phyloP scores from a whole-genome alignment of 2,113 vertebrate genomes.

The Xiphophorus maculatus region DNA sequence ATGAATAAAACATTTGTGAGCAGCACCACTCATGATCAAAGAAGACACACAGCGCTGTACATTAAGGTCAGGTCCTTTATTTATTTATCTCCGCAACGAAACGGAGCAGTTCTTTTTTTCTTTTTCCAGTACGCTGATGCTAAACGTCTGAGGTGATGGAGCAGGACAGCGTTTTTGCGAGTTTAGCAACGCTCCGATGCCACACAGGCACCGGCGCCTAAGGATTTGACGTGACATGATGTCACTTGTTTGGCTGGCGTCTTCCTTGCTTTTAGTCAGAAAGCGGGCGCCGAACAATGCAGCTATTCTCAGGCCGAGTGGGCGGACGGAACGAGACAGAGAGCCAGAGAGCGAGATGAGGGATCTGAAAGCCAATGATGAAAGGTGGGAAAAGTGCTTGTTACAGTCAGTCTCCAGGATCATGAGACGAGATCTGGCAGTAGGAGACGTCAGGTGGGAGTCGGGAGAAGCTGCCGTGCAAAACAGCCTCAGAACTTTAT shows the following conservation, averaged over 20 bases:
- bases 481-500: slow-evolving; percentile 4
- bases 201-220: not conserved
- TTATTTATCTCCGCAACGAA: not conserved
- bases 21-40: not conserved
- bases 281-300: slow-evolving; percentile 53
- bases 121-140: not conserved
- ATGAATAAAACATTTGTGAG: not conserved
- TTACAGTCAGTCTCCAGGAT: slow-evolving; percentile 53
- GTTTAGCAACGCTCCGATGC: not conserved
- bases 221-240: slow-evolving; percentile 13
- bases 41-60: not conserved
- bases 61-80: not conserved
- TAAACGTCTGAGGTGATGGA: slow-evolving; percentile 3
- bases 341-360: not conserved
- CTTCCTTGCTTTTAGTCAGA: slow-evolving; percentile 39
- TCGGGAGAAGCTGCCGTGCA: slow-evolving; percentile 8
- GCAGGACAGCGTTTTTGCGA: slow-evolving; percentile 9
- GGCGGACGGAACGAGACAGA: slow-evolving; percentile 31
- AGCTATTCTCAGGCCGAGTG: slow-evolving; percentile 67
- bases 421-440: slow-evolving; percentile 32
- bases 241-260: slow-evolving; percentile 13
- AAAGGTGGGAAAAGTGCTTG: slow-evolving; percentile 55
- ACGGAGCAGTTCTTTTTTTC: not conserved
- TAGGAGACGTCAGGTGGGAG: slow-evolving; percentile 34
- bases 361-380: slow-evolving; percentile 49